Conservation (phyloP, 2,888 invertebrate genomes). For the Caenorhabditis drosophilae region DNA sequence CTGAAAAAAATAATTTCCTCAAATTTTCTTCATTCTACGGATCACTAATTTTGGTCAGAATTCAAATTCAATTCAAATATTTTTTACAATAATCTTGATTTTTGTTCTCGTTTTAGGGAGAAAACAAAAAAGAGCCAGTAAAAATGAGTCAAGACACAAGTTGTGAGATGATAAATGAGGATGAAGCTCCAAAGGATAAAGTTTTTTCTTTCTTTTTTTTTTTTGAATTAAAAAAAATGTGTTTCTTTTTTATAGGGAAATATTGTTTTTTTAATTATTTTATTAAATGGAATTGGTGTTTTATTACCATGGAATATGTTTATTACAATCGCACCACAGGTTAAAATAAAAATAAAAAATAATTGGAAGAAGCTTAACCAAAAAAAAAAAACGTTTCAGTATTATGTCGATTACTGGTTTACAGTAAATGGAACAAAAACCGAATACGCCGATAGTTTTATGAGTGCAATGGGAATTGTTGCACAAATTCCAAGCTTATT, state of each 20-base stretch:
- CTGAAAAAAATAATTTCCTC: too few relatives aligned
- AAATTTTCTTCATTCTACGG: too few relatives aligned
- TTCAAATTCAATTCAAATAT: too few relatives aligned
- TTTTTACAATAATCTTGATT: too few relatives aligned
- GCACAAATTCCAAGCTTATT: slow-evolving; percentile 90
- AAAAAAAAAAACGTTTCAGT: too few relatives aligned
- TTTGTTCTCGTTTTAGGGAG: too few relatives aligned
- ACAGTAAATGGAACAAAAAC: slow-evolving; percentile 48
- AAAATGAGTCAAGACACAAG: not conserved
- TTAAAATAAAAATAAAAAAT: too few relatives aligned
- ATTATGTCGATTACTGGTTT: slow-evolving; percentile 85
- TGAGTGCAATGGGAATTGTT: slow-evolving; percentile 85
- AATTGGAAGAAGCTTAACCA: too few relatives aligned
- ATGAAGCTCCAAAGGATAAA: slow-evolving; percentile 21
- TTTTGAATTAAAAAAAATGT: too few relatives aligned
- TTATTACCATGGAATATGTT: slow-evolving; percentile 99
- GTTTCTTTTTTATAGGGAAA: slow-evolving; percentile 1
- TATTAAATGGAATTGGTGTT: slow-evolving; percentile 91
- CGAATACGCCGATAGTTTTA: slow-evolving; percentile 79
- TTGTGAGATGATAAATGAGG: not conserved
- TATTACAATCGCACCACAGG: slow-evolving; percentile 76
- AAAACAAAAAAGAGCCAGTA: too few relatives aligned
- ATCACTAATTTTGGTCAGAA: too few relatives aligned
- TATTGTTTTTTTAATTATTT: slow-evolving; percentile 82
- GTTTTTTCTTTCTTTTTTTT: too few relatives aligned